Evolutionary conservation across 2,888 invertebrate genomes (phyloP), one percentile per base, ranked within the genome.

Genomic region (Pristionchus japonicus): DNA sequence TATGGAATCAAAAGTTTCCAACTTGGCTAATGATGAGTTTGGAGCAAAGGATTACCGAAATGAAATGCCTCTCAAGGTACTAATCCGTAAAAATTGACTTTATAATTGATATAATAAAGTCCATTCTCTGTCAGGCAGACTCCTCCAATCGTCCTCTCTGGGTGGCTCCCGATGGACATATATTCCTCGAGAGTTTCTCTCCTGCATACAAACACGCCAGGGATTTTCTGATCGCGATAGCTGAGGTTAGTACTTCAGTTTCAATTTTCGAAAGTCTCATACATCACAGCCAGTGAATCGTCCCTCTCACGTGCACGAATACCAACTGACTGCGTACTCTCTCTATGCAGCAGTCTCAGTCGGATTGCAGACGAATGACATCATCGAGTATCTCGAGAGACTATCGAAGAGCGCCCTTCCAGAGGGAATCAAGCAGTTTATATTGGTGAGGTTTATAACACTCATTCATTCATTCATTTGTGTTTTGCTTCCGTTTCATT

Each of bases 121-220:
- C 7, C 37, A 17, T 40, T 15, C 40, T 6, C 27, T 11, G 88
- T 64, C 88, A 91, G 91, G 64, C 86, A 1, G 92, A 92, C 67
- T 91, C 88, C 88, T 67, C 87, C 17, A 88, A 88, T 43, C 89
- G 91, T 23, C 92, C 92, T 11, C 87, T 92, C 7, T 92, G 92
- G 98, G 98, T 99, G 96, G 98, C 98, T 70, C 99, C 99, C 0
- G 98, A 99, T 95, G 99, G 99, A 0, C 99, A 99, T 94, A 98
- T 99, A 92, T 99, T 99, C 94, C 95, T 99, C 74, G 99, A 99
- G 95, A 97, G 99, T 3, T 99, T 99, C 95, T 98, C 98, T 34
- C 98, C 99, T 0, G 98, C 99, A 0, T 99, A 99, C 95, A 98
- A 97, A 95, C 99, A 99, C 95, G 99, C 99, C 13, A 98, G 99